Conservation (phyloP, 2,888 invertebrate genomes). For the Ectemnius continuus region DNA sequence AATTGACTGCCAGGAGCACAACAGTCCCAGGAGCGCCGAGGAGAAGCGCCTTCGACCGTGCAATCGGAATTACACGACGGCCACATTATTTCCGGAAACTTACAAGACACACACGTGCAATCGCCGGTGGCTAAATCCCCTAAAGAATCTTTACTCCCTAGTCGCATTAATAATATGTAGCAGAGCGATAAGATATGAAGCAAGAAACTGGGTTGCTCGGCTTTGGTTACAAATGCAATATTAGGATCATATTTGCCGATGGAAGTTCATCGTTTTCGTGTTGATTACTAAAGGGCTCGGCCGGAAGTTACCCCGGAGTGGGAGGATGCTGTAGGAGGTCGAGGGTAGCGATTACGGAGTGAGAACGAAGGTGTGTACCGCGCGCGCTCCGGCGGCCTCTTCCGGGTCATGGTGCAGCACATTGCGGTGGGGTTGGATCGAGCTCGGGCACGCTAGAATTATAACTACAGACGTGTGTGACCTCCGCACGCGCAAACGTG, state of each 20-base stretch:
- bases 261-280: background rate
- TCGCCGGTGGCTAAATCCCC: too few relatives aligned
- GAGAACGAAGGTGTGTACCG: background rate
- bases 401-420: slow-evolving; percentile 13
- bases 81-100: too few relatives aligned
- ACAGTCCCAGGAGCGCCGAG: too few relatives aligned
- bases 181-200: too few relatives aligned
- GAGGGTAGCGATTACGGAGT: slow-evolving; percentile 15
- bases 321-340: background rate
- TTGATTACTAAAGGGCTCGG: background rate
- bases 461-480: slow-evolving; percentile 38
- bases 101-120: too few relatives aligned
- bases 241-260: background rate
- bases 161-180: too few relatives aligned
- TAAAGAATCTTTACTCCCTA: too few relatives aligned
- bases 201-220: too few relatives aligned
- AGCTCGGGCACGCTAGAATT: slow-evolving; percentile 21
- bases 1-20: slow-evolving; percentile 6
- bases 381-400: slow-evolving; percentile 6
- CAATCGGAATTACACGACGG: too few relatives aligned
- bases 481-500: slow-evolving; percentile 18
- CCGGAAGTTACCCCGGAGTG: background rate
- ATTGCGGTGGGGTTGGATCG: slow-evolving; percentile 12
- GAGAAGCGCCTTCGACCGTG: too few relatives aligned
- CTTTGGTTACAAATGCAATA: too few relatives aligned